Evolutionary conservation across 2,113 vertebrate species (phyloP).

Genomic region (Halcyon senegalensis): DNA sequence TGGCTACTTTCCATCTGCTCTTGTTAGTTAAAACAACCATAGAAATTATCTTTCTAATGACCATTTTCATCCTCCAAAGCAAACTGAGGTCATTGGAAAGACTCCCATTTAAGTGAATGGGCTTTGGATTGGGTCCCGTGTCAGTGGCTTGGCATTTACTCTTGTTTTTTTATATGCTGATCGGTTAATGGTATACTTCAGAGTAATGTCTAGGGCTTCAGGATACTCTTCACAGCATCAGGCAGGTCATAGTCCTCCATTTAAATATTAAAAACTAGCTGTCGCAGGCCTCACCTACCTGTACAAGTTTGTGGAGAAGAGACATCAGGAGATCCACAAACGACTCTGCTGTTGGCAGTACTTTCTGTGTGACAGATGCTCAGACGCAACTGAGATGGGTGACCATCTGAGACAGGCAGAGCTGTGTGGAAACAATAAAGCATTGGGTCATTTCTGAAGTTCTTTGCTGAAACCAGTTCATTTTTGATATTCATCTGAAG

Average conservation of each 20-base stretch:
- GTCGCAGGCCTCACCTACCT: neutral
- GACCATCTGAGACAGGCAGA: neutral
- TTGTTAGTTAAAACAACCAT: neutral
- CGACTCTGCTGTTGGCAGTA: neutral
- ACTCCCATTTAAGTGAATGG: neutral
- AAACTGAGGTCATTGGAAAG: neutral
- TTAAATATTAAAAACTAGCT: neutral
- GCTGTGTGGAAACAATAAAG: neutral
- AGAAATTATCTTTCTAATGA: neutral
- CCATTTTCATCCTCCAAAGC: neutral
- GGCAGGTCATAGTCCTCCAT: accelerated
- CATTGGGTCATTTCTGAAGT: neutral
- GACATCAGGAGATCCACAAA: neutral
- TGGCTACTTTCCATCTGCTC: neutral
- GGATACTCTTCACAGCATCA: neutral
- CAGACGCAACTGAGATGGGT: neutral
- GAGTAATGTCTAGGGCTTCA: neutral
- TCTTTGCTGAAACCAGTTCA: neutral
- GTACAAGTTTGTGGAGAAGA: neutral
- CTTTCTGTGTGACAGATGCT: neutral
- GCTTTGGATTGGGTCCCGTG: neutral
- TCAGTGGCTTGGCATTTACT: neutral
- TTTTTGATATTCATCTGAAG: neutral
- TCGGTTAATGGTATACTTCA: neutral
- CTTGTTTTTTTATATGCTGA: neutral